These are phyloP conservation scores for Stegodyphus dumicola DNA, from an alignment of 1,140 invertebrate species.

Conservation along the genomic window DNA sequence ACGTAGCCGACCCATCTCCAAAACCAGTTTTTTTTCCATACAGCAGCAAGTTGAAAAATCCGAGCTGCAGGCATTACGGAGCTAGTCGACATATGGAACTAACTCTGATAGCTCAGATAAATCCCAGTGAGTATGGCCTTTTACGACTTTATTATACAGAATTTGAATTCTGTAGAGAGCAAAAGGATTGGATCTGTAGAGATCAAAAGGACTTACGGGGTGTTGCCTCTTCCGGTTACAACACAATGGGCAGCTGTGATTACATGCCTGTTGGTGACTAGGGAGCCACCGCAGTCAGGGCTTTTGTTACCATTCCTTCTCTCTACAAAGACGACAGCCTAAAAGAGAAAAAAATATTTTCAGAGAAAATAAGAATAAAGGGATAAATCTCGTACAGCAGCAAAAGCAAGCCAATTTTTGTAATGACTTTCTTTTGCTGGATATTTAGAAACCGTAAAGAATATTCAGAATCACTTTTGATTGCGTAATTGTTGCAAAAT, in stretches of 20 bases:
- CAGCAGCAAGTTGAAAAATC: too few relatives aligned
- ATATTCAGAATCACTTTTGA: too few relatives aligned
- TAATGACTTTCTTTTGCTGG: too few relatives aligned
- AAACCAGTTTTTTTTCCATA: too few relatives aligned
- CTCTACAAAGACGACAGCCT: slow-evolving; percentile 82
- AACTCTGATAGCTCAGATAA: too few relatives aligned
- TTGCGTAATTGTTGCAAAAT: too few relatives aligned
- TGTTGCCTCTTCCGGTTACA: slow-evolving; percentile 65
- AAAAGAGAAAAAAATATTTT: slow-evolving; percentile 63
- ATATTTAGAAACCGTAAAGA: too few relatives aligned
- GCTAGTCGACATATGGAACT: too few relatives aligned
- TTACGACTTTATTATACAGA: not conserved
- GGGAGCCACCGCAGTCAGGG: slow-evolving; percentile 84
- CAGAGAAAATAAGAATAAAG: not conserved
- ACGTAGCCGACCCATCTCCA: too few relatives aligned
- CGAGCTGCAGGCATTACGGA: too few relatives aligned
- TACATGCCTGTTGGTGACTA: slow-evolving; percentile 90
- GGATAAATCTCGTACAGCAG: too few relatives aligned
- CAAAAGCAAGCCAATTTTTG: too few relatives aligned
- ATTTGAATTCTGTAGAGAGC: not conserved
- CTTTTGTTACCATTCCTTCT: slow-evolving; percentile 80
- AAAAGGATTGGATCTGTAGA: not conserved
- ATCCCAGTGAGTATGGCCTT: not conserved
- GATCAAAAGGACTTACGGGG: slow-evolving; percentile 18
- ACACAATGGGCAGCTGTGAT: slow-evolving; percentile 97